Evolutionary conservation across 53 echinoderm and acorn worm species (phyloP), one percentile per base, ranked within the genome.

Genomic region (Patiria pectinifera): DNA sequence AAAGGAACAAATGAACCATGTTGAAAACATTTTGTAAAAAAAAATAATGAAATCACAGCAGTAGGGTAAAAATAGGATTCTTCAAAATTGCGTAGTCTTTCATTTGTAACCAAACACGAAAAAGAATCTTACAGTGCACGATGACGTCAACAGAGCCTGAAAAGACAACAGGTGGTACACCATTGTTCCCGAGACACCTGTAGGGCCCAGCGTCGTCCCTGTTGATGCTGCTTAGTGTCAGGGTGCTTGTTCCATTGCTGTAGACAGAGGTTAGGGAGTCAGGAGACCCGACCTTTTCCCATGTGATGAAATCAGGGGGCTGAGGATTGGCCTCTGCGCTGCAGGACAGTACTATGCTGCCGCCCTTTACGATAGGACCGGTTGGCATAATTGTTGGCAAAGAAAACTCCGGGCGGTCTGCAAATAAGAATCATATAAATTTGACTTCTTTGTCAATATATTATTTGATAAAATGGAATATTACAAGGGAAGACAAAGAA

Each of bases 251-350:
- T 4, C 76, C 76, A 76, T 76, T 35, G 21, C 3, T 35, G 24
- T 76, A 76, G 25, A 26, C 76, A 76, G 76, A 76, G 43, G 26
- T 10, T 11, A 76, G 25, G 22, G 76, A 35, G 43, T 76, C 76
- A n/a, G 25, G 24, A 35, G 76, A 76, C 25, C 76, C 76, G 43
- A 26, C 76, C 76, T 18, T 85, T 66, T 85, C 85, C 85, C 85
- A 85, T 11, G 69, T 19, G 43, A 85, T 85, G 69, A 66, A 76
- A 22, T 76, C 11, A 11, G 59, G 21, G 3, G 76, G 22, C 10
- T 75, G 47, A 12, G 87, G 87, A 48, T 87, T 75, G 24, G 87
- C 87, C 44, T 87, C 49, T 14, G 86, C 48, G 10, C 70, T 53
- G 58, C 87, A 87, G 23, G 49, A 76, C 76, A 87, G 59, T 48